Evolutionary conservation across 2,797 vertebrate species (phyloP).

Genomic region (Pangasius larnaudii): DNA sequence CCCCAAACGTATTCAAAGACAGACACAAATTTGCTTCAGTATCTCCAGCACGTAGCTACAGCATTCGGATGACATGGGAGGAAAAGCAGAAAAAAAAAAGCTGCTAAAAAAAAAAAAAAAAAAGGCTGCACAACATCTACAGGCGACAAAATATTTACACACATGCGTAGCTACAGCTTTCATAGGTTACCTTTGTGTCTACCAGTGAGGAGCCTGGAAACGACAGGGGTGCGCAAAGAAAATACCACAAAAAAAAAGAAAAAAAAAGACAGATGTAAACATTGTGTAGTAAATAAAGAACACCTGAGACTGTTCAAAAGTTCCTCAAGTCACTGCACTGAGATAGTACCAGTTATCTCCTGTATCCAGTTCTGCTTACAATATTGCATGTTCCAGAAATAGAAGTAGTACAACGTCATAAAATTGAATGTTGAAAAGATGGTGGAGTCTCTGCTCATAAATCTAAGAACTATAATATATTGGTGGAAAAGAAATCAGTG

Average conservation of each 20-base stretch:
- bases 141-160: constrained; percentile 5
- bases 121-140: constrained; percentile 9
- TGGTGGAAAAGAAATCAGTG: neutral
- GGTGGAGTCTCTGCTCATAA: neutral
- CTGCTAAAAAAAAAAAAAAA: neutral
- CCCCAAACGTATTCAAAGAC: constrained; percentile 14
- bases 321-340: constrained; percentile 38
- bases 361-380: constrained; percentile 9
- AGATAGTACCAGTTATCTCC: constrained; percentile 34
- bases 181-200: constrained; percentile 70
- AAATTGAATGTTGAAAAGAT: neutral
- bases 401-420: neutral
- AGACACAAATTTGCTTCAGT: constrained; percentile 64
- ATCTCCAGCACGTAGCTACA: constrained; percentile 67
- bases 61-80: neutral
- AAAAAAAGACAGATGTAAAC: constrained; percentile 70
- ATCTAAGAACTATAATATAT: neutral
- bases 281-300: constrained; percentile 57
- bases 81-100: neutral
- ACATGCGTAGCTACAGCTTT: constrained; percentile 65
- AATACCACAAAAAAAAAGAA: neutral
- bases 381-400: constrained; percentile 35
- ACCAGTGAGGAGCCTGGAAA: constrained; percentile 29
- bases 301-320: constrained; percentile 65
- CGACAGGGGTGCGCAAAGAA: constrained; percentile 18